Base-by-base conservation (phyloP, 2,888 invertebrate species). In the Sipha maydis region DNA sequence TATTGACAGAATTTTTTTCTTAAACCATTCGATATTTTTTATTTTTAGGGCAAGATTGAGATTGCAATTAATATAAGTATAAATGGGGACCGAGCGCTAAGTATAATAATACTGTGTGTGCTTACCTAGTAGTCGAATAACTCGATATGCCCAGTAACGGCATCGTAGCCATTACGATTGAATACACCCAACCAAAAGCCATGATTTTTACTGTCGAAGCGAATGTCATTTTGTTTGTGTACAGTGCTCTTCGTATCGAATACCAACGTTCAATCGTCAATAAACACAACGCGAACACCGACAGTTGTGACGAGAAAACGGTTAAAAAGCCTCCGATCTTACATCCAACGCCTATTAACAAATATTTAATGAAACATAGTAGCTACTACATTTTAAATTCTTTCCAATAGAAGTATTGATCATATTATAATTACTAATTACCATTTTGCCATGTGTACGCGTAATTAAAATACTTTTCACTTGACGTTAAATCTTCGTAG, bases 361-460 rank as follows among this genome's bases (percentile, higher is more conserved):
- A 48, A 48, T 14, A 78, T 28, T 31, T n/a, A 69, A 28, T 7
- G 28, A 28, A 48, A 48, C 48, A 1, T 48, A 14, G 8, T 8
- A 48, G 48, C 5, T 41, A 41, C 41, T 8, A 41, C 8, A 5
- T 41, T 34, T 34, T 34, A 34, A 2, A 34, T 48, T 48, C 14
- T 48, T 48, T 48, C 14, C 14, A 14, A n/a, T 67, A n/a, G n/a
- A 67, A 67, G 28, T 67, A 19, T 21, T 79, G 0, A 79, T 48
- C 14, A 2, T 48, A 14, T 48, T 48, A 56, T 19, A 67, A 21
- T n/a, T n/a, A n/a, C n/a, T n/a, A n/a, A n/a, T 92, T 91, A 94
- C 95, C 95, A 90, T 95, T 94, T 92, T 98, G 97, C 97, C 98
- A 98, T 91, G 96, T 95, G 91, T 96, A 97, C 5, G 97, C 97